These are phyloP conservation scores for Drosophila algonquin DNA, from an alignment of 2,888 invertebrate genomes.

Conservation along the genomic window DNA sequence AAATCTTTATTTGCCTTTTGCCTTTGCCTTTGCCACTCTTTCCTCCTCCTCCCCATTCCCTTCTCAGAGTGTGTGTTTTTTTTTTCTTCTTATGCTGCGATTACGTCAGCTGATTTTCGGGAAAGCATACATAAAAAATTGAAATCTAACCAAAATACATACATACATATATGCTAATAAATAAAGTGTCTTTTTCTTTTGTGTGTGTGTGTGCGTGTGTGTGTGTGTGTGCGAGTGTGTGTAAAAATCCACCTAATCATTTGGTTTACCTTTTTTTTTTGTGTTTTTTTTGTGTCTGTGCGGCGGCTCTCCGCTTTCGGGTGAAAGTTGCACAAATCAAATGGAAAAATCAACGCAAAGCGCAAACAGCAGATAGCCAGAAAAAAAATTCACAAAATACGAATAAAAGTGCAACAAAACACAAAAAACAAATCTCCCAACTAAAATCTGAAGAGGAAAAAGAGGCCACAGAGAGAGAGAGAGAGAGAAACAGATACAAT, in stretches of 20 bases:
- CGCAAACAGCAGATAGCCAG: conserved; percentile 13
- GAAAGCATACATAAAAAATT: conserved; percentile 34
- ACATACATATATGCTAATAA: neutral
- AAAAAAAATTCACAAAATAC: conserved; percentile 52
- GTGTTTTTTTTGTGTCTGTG: conserved; percentile 31
- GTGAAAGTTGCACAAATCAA: conserved; percentile 71
- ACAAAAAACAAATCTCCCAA: conserved; percentile 24
- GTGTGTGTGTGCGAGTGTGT: conserved; percentile 12
- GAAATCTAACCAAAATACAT: conserved; percentile 2
- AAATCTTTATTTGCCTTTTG: conserved; percentile 17
- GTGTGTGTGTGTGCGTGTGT: neutral
- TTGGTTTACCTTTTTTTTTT: conserved; percentile 45
- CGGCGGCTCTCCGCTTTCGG: conserved; percentile 17
- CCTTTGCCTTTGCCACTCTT: neutral
- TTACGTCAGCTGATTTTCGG: conserved; percentile 66
- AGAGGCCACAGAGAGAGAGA: conserved; percentile 1
- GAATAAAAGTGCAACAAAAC: conserved; percentile 49
- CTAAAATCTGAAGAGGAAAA: conserved; percentile 47
- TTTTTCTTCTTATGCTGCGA: conserved; percentile 61
- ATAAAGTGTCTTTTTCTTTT: conserved; percentile 3
- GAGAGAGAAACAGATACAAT: neutral
- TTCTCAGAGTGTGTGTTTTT: conserved; percentile 8
- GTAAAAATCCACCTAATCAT: conserved; percentile 37
- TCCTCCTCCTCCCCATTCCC: neutral
- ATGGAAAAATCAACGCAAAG: conserved; percentile 45